Evolutionary conservation across 2,888 invertebrate genomes (phyloP).

Genomic region (Thysanoteuthis rhombus): DNA sequence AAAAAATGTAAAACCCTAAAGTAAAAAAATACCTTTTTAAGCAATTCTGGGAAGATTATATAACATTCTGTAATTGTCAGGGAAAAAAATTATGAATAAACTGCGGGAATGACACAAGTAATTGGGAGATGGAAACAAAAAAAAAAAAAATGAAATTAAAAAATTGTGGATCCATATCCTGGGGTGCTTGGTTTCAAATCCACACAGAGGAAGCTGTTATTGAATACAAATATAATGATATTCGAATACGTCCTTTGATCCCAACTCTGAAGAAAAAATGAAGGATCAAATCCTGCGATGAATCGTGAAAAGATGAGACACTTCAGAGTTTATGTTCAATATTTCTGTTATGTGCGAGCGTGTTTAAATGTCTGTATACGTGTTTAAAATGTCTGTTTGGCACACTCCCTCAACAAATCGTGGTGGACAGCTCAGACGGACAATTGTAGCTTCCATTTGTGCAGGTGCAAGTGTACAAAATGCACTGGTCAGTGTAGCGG

Average conservation of each 20-base stretch:
- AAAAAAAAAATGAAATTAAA: neutral
- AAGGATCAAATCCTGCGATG: neutral
- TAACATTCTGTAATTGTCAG: neutral
- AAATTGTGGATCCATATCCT: neutral
- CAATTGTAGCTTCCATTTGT: conserved; percentile 43
- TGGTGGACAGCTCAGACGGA: conserved; percentile 32
- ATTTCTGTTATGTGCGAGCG: neutral
- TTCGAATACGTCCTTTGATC: neutral
- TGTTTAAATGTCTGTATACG: neutral
- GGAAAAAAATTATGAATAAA: neutral
- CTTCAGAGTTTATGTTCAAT: neutral
- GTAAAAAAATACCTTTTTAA: neutral
- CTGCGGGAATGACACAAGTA: neutral
- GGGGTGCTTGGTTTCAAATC: neutral
- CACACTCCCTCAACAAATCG: conserved; percentile 20
- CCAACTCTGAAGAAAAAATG: neutral
- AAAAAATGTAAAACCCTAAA: neutral
- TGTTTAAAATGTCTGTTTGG: neutral
- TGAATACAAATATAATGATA: neutral
- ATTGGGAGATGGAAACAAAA: neutral
- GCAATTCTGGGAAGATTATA: neutral
- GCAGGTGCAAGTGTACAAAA: conserved; percentile 42
- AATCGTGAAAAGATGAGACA: neutral
- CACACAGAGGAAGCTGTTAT: neutral
- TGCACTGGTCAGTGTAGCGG: conserved; percentile 40